Percentiles rank a stretch among this genome's conserved stretches.
Conservation (phyloP, 1,140 invertebrate genomes). For the Galleria mellonella region DNA sequence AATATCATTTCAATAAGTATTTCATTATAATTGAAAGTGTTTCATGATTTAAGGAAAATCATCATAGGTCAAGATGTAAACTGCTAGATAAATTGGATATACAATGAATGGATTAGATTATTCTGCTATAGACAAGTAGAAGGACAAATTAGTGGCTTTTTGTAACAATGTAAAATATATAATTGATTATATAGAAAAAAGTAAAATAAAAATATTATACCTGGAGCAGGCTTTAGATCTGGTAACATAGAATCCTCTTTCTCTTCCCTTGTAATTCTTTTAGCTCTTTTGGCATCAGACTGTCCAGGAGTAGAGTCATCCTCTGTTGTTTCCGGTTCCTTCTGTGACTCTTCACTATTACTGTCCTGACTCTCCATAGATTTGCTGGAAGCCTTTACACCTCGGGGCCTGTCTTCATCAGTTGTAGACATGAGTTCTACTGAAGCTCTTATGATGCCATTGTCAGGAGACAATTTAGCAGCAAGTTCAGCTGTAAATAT, state of each 20-base stretch:
- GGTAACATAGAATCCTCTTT: slow-evolving; percentile 86
- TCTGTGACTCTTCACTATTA: slow-evolving; percentile 11
- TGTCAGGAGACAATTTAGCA: slow-evolving; percentile 76
- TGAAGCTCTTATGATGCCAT: slow-evolving; percentile 79
- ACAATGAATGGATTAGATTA: too few relatives aligned
- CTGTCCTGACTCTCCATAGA: slow-evolving; percentile 23
- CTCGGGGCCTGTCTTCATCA: slow-evolving; percentile 78
- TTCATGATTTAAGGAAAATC: too few relatives aligned
- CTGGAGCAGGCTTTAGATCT: slow-evolving; percentile 82
- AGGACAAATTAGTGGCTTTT: too few relatives aligned
- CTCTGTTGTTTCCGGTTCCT: slow-evolving; percentile 11
- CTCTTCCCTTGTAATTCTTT: slow-evolving; percentile 67
- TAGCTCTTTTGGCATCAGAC: slow-evolving; percentile 48
- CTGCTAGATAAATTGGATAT: too few relatives aligned
- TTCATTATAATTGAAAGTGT: too few relatives aligned
- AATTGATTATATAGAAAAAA: background rate
- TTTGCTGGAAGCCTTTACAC: slow-evolving; percentile 32
- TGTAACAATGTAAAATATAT: too few relatives aligned
- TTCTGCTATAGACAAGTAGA: too few relatives aligned
- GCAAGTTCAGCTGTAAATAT: slow-evolving; percentile 41
- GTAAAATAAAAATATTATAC: slow-evolving; percentile 18
- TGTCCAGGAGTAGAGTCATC: slow-evolving; percentile 57
- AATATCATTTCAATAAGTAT: too few relatives aligned
- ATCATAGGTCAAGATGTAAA: too few relatives aligned
- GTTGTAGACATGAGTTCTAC: slow-evolving; percentile 81